Percentiles rank a stretch among this genome's conserved stretches.
phyloP scores from a whole-genome alignment of 2,113 vertebrate species.

The Ciconia maguari region DNA sequence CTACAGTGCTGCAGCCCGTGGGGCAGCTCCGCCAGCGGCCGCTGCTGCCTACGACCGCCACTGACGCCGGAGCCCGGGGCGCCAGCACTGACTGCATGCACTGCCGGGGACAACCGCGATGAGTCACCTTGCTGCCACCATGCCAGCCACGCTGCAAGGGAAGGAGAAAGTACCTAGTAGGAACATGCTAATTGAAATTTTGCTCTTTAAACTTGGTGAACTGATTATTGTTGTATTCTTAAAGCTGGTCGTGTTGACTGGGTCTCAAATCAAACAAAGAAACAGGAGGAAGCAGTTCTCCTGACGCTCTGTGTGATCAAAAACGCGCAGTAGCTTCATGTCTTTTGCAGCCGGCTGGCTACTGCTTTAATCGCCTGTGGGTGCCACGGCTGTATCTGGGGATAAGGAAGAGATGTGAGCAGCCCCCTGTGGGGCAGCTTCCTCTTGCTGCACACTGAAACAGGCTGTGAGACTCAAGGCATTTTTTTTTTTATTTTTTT shows the following conservation, averaged over 20 bases:
- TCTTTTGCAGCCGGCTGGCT: conserved; percentile 17
- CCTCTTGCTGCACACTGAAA: conserved; percentile 61
- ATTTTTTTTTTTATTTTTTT: neutral
- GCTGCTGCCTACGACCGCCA: conserved; percentile 92
- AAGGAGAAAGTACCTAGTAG: neutral
- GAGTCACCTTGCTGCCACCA: neutral
- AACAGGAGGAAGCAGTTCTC: neutral
- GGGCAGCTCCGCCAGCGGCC: conserved; percentile 84
- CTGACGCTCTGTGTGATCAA: neutral
- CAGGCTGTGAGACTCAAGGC: conserved; percentile 39
- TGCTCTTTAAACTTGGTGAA: conserved; percentile 24
- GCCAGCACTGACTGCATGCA: neutral
- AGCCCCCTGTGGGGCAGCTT: neutral
- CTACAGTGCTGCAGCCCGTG: conserved; percentile 91
- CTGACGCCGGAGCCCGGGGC: conserved; percentile 74
- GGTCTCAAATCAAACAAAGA: neutral
- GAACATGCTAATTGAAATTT: neutral
- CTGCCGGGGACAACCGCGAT: neutral
- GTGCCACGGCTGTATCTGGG: conserved; percentile 46
- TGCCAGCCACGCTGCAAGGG: neutral
- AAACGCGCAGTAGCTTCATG: neutral
- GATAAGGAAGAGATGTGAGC: conserved; percentile 45
- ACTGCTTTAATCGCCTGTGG: conserved; percentile 17
- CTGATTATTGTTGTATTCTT: neutral
- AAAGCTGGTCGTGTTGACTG: neutral